Evolutionary conservation across 1,140 invertebrate genomes (phyloP).

Genomic region (Elysia chlorotica): DNA sequence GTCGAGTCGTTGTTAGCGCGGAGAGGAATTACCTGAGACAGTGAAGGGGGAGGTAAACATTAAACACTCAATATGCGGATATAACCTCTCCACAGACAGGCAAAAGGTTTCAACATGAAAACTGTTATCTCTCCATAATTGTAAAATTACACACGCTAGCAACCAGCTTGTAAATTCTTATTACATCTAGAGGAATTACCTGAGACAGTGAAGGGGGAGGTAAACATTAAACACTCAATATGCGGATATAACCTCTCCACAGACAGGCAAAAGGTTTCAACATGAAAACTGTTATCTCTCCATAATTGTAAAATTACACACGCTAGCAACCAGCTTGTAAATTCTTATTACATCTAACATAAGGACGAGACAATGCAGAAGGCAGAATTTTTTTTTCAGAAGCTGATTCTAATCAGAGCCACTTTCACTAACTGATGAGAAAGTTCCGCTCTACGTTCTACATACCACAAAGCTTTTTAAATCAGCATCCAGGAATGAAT

Average conservation of each 20-base stretch:
- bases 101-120: not conserved
- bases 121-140: not conserved
- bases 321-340: not conserved
- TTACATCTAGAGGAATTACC: slow-evolving; percentile 40
- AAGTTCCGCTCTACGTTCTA: no score
- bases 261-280: not conserved
- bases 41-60: not conserved
- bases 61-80: not conserved
- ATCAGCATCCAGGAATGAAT: no score
- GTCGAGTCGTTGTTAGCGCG: slow-evolving; percentile 38
- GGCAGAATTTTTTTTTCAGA: no score
- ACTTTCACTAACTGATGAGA: no score
- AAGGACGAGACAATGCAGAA: slow-evolving; percentile 26
- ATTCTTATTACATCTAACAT: slow-evolving; percentile 23
- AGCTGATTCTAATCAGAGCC: no score
- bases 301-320: not conserved
- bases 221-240: not conserved
- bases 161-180: not conserved
- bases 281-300: not conserved
- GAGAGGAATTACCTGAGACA: slow-evolving; percentile 40
- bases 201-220: not conserved
- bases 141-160: not conserved
- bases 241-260: not conserved
- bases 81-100: not conserved
- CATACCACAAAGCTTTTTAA: no score